These are phyloP conservation scores for Andrena haemorrhoa DNA, from an alignment of 2,888 invertebrate genomes.

Conservation along the genomic window DNA sequence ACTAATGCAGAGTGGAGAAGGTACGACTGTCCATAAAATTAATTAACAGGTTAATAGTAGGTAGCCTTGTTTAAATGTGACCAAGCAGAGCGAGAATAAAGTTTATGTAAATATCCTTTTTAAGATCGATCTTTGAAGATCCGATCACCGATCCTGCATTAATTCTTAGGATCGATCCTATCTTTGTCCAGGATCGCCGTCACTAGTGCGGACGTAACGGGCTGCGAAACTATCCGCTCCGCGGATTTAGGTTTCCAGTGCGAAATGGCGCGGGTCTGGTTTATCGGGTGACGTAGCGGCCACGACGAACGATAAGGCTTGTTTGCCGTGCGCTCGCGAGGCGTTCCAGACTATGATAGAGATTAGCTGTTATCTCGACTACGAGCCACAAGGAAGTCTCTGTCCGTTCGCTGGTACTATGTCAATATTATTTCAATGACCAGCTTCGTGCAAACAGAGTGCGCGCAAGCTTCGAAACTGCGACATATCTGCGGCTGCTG, in stretches of 20 bases:
- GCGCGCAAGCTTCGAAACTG: conserved; percentile 19
- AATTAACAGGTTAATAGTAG: too few species aligned
- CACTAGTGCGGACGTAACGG: conserved; percentile 1
- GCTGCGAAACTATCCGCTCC: conserved; percentile 46
- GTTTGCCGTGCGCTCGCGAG: conserved; percentile 69
- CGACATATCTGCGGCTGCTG: conserved; percentile 3
- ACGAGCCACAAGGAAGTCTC: conserved; percentile 73
- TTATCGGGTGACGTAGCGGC: conserved; percentile 74
- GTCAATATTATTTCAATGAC: conserved; percentile 78
- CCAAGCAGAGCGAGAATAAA: too few species aligned
- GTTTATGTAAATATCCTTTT: too few species aligned
- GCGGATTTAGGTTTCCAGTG: conserved; percentile 71
- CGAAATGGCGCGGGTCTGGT: conserved; percentile 72
- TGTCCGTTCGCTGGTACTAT: conserved; percentile 71
- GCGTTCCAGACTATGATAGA: conserved; percentile 74
- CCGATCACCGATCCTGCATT: too few species aligned
- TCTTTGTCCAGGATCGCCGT: too few species aligned
- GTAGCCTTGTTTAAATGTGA: too few species aligned
- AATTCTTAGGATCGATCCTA: too few species aligned
- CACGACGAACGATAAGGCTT: conserved; percentile 63
- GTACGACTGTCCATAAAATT: too few species aligned
- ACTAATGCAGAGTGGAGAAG: too few species aligned
- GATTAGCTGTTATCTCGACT: conserved; percentile 74
- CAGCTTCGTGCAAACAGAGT: conserved; percentile 51
- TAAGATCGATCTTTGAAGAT: too few species aligned